Conservation (phyloP, 2,113 vertebrate genomes). For the Daboia siamensis region DNA sequence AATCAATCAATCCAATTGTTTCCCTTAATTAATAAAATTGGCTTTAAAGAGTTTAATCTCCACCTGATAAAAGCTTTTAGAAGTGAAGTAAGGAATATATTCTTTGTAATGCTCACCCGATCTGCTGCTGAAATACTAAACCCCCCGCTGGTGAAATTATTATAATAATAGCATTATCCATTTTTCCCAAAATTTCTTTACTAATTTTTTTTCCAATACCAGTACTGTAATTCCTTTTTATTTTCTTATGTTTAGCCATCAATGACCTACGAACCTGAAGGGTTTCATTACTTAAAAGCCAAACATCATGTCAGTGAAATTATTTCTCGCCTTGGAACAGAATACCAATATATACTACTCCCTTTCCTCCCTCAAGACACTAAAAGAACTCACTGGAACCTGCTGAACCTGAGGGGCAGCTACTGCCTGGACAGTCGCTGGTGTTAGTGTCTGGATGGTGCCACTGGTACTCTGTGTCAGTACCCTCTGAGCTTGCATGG, state of each 20-base stretch:
- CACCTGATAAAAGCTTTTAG: not conserved
- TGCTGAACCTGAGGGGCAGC: conserved; percentile 90
- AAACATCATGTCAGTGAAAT: not conserved
- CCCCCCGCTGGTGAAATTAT: not conserved
- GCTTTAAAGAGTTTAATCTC: not conserved
- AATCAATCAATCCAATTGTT: not conserved
- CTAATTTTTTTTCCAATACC: not conserved
- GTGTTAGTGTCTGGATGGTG: conserved; percentile 86
- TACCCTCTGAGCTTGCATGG: conserved; percentile 78
- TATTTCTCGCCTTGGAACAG: not conserved
- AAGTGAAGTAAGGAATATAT: not conserved
- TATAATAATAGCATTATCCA: not conserved
- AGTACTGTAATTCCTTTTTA: not conserved
- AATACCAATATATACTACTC: not conserved
- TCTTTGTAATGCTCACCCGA: not conserved
- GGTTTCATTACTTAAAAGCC: not conserved
- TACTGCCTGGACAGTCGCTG: conserved; percentile 86
- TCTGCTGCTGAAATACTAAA: not conserved
- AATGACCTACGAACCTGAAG: not conserved
- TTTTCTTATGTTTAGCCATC: not conserved
- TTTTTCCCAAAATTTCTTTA: not conserved
- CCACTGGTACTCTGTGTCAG: conserved; percentile 82
- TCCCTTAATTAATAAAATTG: not conserved
- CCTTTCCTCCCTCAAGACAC: not conserved
- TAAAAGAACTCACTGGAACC: conserved; percentile 73